Conservation (phyloP, 2,113 vertebrate species). For the Psilopogon haemacephalus region DNA sequence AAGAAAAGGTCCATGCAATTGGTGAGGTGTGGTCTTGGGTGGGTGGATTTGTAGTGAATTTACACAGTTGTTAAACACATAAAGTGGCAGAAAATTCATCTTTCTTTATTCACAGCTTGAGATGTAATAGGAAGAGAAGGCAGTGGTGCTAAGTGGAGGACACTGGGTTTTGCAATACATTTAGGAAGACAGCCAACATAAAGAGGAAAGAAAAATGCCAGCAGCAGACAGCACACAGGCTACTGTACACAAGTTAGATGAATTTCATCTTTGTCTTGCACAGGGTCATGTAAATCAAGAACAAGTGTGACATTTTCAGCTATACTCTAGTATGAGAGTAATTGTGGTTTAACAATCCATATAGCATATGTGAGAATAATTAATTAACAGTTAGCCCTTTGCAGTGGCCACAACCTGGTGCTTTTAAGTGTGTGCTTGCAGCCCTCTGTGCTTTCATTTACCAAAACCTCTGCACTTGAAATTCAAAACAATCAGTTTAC, state of each 20-base stretch:
- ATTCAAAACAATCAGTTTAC: slow-evolving; percentile 21
- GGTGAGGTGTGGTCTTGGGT: background rate
- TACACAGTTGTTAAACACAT: slow-evolving; percentile 27
- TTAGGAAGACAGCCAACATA: slow-evolving; percentile 76
- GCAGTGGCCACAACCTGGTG: background rate
- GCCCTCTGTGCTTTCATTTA: slow-evolving; percentile 5
- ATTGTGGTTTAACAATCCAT: background rate
- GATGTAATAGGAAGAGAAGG: slow-evolving; percentile 35
- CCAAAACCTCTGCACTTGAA: background rate
- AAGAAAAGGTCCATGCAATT: background rate
- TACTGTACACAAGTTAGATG: background rate
- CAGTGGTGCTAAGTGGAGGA: slow-evolving; percentile 52
- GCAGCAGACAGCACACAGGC: slow-evolving; percentile 68
- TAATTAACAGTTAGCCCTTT: slow-evolving; percentile 9
- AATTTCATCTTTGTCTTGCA: slow-evolving; percentile 35
- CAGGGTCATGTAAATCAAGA: background rate
- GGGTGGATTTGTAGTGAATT: slow-evolving; percentile 33
- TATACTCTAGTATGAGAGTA: background rate
- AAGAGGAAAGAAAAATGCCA: slow-evolving; percentile 64
- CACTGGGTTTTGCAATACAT: slow-evolving; percentile 76
- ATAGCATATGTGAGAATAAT: background rate
- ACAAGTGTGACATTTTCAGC: background rate
- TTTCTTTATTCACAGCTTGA: slow-evolving; percentile 59
- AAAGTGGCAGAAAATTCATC: slow-evolving; percentile 42
- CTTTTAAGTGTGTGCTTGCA: background rate